Evolutionary conservation across 2,888 invertebrate species (phyloP), one percentile per base, ranked within the genome.

Genomic region (Uloborus plumipes): DNA sequence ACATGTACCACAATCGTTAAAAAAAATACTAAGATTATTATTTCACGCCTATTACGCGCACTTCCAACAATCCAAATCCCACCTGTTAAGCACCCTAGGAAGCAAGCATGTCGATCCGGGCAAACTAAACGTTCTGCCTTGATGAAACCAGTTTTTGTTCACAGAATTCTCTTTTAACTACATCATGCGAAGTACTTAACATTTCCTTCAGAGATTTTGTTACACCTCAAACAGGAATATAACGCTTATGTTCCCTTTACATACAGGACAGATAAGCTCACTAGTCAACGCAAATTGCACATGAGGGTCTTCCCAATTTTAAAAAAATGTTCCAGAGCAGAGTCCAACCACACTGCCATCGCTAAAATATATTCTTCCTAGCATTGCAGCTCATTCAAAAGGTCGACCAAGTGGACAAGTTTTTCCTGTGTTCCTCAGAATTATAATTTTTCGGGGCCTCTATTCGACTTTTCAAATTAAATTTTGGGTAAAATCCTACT

Each of bases 21-120:
- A 26, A 26, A 26, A 26, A 26, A 26, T 26, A n/a, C 26, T 26
- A 26, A 26, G 26, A 26, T 26, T 26, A 53, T 16, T 7, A 58
- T 6, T 58, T 58, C 18, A 58, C n/a, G n/a, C 20, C 20, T 22
- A 58, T 15, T 11, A 11, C n/a, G n/a, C n/a, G 1, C 47, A 75
- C n/a, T 47, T n/a, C 69, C 69, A 14, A 76, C 11, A 18, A 76
- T n/a, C n/a, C 7, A 51, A 76, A 76, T 53, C 69, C n/a, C 76
- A 4, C 69, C 62, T 16, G 31, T 7, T 16, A 76, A 69, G n/a
- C n/a, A n/a, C 20, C 69, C 69, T 2, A 39, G 9, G n/a, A 13
- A 49, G 26, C 13, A 76, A n/a, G n/a, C 20, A 76, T 22, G 59
- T 39, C 15, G 31, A 50, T 18, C 26, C 49, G 1, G 16, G 1